Conservation (phyloP, 1,140 invertebrate species). For the Cryptotermes secundus region DNA sequence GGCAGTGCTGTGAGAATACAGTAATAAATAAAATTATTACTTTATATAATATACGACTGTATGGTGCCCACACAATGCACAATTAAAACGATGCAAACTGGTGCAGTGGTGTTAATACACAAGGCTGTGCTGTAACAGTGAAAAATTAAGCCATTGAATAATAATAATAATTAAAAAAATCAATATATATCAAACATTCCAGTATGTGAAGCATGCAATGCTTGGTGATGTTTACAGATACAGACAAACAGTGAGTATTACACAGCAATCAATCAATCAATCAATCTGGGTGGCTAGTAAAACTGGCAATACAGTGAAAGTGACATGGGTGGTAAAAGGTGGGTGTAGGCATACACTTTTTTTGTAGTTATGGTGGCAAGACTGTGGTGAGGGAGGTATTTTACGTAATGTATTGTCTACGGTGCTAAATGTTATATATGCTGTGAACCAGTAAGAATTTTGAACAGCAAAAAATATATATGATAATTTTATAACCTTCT, state of each 20-base stretch:
- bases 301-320: not conserved
- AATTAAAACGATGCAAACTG: slow-evolving; percentile 36
- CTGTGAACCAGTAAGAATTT: not conserved
- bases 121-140: slow-evolving; percentile 37
- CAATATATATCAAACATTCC: slow-evolving; percentile 35
- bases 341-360: not conserved
- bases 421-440: slow-evolving; percentile 5
- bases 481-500: too few species aligned
- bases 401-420: not conserved
- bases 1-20: slow-evolving; percentile 27
- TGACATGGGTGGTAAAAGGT: not conserved
- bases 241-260: slow-evolving; percentile 31
- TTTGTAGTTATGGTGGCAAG: not conserved
- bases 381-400: not conserved
- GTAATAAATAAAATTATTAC: slow-evolving; percentile 24
- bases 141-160: slow-evolving; percentile 37
- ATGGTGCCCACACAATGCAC: slow-evolving; percentile 36
- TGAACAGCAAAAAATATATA: not conserved
- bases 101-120: slow-evolving; percentile 36
- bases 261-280: slow-evolving; percentile 9
- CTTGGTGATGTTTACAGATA: slow-evolving; percentile 31
- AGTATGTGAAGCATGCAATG: slow-evolving; percentile 34
- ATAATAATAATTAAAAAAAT: slow-evolving; percentile 32
- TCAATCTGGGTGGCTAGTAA: not conserved
- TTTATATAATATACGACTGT: slow-evolving; percentile 30